These are phyloP conservation scores for Zaprionus lachaisei DNA, from an alignment of 1,140 invertebrate species.

Conservation along the genomic window DNA sequence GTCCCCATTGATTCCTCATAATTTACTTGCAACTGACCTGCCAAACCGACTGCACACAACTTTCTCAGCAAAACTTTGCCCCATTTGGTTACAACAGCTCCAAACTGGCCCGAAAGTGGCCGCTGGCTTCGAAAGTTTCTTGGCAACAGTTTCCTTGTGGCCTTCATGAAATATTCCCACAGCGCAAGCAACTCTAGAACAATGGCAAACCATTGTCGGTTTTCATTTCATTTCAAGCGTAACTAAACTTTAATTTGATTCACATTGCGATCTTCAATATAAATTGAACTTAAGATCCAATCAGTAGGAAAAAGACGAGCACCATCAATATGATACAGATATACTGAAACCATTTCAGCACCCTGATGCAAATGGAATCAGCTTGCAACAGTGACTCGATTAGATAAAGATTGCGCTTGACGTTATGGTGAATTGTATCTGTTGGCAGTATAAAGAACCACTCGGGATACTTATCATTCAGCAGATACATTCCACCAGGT, in stretches of 20 bases:
- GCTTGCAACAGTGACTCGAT: not conserved
- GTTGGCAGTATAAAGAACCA: slow-evolving; percentile 33
- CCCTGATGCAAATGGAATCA: not conserved
- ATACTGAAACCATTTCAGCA: slow-evolving; percentile 5
- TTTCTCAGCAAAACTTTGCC: slow-evolving; percentile 1
- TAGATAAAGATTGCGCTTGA: not conserved
- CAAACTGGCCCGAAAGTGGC: not conserved
- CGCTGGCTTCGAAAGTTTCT: not conserved
- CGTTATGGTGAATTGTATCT: fast-evolving
- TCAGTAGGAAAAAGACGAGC: not conserved
- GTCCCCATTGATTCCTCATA: slow-evolving; percentile 1
- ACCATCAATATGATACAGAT: not conserved
- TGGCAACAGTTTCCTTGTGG: slow-evolving; percentile 1
- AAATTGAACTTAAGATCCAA: not conserved
- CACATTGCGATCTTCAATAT: not conserved
- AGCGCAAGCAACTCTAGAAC: not conserved
- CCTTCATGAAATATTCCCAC: not conserved
- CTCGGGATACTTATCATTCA: not conserved
- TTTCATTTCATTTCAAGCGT: not conserved
- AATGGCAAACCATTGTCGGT: not conserved
- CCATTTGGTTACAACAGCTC: too few relatives aligned
- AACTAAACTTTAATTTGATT: not conserved
- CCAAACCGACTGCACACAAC: slow-evolving; percentile 1
- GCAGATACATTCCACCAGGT: slow-evolving; percentile 47
- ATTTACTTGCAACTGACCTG: slow-evolving; percentile 6